A percentile compares a stretch with the other conserved stretches of the same genome.
These are phyloP conservation scores for Thecocarcelia acutangulata DNA, from an alignment of 2,888 invertebrate species.

Conservation along the genomic window DNA sequence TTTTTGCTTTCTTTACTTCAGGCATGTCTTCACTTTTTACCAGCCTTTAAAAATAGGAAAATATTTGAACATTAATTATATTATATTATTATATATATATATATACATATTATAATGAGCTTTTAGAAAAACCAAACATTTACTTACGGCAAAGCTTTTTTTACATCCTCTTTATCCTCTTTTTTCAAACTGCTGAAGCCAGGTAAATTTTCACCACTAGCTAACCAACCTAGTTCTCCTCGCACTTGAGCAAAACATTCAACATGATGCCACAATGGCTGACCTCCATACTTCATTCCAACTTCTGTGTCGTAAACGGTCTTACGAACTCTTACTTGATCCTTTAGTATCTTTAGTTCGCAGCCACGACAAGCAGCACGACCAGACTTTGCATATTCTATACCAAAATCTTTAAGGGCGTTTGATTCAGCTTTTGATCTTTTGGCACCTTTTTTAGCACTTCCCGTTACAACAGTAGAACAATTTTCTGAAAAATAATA, in stretches of 20 bases:
- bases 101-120: slow-evolving; percentile 27
- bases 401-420: slow-evolving; percentile 85
- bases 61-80: too few relatives aligned
- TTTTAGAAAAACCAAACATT: not conserved
- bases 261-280: slow-evolving; percentile 94
- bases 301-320: slow-evolving; percentile 91
- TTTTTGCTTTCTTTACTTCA: slow-evolving; percentile 86
- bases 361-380: slow-evolving; percentile 91
- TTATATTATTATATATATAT: too few relatives aligned
- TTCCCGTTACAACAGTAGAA: slow-evolving; percentile 53
- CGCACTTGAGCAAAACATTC: slow-evolving; percentile 92
- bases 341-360: slow-evolving; percentile 90
- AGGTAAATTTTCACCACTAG: slow-evolving; percentile 87
- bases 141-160: slow-evolving; percentile 85
- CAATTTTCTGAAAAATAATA: slow-evolving; percentile 66
- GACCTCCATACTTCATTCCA: slow-evolving; percentile 90
- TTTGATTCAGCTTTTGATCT: slow-evolving; percentile 81
- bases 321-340: slow-evolving; percentile 89
- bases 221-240: slow-evolving; percentile 88
- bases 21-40: slow-evolving; percentile 83
- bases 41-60: slow-evolving; percentile 72
- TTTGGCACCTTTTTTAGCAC: slow-evolving; percentile 80
- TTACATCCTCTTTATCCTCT: slow-evolving; percentile 87
- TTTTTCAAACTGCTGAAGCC: slow-evolving; percentile 87
- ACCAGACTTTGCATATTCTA: slow-evolving; percentile 94